Percentiles rank a stretch among this genome's conserved stretches.
These are phyloP conservation scores for Sturnus vulgaris DNA, from an alignment of 2,113 vertebrate genomes.

Conservation along the genomic window DNA sequence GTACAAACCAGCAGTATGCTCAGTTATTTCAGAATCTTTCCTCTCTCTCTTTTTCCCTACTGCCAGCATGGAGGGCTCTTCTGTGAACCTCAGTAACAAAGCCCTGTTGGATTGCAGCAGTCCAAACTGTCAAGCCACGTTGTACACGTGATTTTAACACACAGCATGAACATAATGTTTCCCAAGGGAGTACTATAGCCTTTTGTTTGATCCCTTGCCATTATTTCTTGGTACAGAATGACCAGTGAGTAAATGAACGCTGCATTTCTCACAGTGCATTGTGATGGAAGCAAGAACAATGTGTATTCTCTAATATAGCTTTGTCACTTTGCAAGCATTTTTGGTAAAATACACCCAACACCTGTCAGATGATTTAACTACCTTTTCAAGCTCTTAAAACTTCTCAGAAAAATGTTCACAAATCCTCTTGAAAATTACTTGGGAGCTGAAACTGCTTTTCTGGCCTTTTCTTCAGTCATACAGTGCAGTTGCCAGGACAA, in stretches of 20 bases:
- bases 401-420: background rate
- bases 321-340: background rate
- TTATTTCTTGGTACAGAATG: slow-evolving; percentile 3
- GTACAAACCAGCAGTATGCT: background rate
- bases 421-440: background rate
- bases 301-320: background rate
- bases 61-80: background rate
- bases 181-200: background rate
- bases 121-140: background rate
- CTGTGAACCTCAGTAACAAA: background rate
- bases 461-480: background rate
- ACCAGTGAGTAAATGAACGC: background rate
- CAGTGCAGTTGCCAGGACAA: background rate
- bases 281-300: background rate
- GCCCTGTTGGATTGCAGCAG: background rate
- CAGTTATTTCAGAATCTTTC: background rate
- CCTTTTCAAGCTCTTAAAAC: background rate
- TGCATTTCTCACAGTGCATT: background rate
- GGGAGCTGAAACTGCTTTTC: background rate
- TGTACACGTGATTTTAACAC: background rate
- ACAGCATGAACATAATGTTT: background rate
- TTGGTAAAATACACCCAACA: background rate
- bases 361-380: background rate
- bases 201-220: slow-evolving; percentile 1
- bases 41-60: background rate